phyloP scores from a whole-genome alignment of 2,888 invertebrate species.

The Willowsia nigromaculata region DNA sequence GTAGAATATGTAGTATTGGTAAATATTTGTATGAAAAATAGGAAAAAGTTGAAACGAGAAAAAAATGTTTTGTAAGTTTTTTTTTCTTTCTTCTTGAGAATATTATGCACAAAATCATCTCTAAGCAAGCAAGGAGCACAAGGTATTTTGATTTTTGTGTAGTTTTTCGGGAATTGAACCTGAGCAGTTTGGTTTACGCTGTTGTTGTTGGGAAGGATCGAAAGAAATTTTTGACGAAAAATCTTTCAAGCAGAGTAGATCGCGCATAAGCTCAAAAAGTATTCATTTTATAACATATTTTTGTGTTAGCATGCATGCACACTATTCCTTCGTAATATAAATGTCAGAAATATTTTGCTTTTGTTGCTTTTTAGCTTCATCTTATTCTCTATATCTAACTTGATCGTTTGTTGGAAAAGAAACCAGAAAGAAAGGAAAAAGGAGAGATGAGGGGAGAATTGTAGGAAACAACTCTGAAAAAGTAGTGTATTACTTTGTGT shows the following conservation, averaged over 20 bases:
- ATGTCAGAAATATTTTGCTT: slow-evolving; percentile 37
- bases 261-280: neutral
- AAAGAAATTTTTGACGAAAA: neutral
- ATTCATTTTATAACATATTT: neutral
- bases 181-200: neutral
- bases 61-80: neutral
- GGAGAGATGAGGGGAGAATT: neutral
- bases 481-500: neutral
- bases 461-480: neutral
- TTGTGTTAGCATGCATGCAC: neutral
- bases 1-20: neutral
- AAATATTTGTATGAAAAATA: neutral
- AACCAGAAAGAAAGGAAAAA: neutral
- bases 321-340: neutral
- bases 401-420: neutral
- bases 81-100: neutral
- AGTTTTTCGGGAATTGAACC: neutral
- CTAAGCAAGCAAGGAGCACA: neutral
- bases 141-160: neutral
- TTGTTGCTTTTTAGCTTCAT: slow-evolving; percentile 20
- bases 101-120: neutral
- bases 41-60: neutral
- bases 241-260: neutral
- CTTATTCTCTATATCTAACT: neutral
- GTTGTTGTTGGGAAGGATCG: neutral